Evolutionary conservation across 2,113 vertebrate genomes (phyloP), one percentile per base, ranked within the genome.

Genomic region (Sterna hirundo): DNA sequence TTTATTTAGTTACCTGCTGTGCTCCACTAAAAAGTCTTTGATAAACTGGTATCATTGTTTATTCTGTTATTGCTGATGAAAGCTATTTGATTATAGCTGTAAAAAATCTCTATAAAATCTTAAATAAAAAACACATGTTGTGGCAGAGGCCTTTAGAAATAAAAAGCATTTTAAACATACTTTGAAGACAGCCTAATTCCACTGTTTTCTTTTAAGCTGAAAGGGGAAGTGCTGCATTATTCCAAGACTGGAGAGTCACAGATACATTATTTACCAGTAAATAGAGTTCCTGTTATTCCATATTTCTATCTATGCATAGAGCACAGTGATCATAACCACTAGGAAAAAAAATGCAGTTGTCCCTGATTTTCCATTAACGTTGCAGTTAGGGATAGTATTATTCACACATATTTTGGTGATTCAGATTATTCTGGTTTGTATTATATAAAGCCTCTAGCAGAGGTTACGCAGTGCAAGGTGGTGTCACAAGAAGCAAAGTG

Each of bases 111-210:
- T 77, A 74, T 95, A 96, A 96, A 95, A 66, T 83, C 36, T 58
- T 83, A 85, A 96, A 96, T 94, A 83, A 91, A 97, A 96, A 95
- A 6, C 96, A 96, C 82, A 94, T 96, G 94, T 93, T 93, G 84
- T 87, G 90, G 85, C 75, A 96, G 78, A 91, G 54, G 65, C 34
- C 49, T 86, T 94, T 69, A 92, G 66, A 96, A 96, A 96, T 91
- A 94, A 95, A 94, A 95, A 94, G 9, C 49, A 91, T 93, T 95
- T 95, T 89, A 93, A 91, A 96, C 71, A 80, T 96, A 83, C 70
- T 97, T 97, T 94, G 71, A 96, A 96, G 84, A 90, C 92, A 96
- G 78, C 19, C 70, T 96, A 91, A 91, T 95, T 88, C 71, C 46
- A 88, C 83, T 96, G 87, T 88, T 95, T 95, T 92, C 70, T 80